Base-by-base conservation (phyloP, 2,797 vertebrate genomes). In the Hyperoplus immaculatus region DNA sequence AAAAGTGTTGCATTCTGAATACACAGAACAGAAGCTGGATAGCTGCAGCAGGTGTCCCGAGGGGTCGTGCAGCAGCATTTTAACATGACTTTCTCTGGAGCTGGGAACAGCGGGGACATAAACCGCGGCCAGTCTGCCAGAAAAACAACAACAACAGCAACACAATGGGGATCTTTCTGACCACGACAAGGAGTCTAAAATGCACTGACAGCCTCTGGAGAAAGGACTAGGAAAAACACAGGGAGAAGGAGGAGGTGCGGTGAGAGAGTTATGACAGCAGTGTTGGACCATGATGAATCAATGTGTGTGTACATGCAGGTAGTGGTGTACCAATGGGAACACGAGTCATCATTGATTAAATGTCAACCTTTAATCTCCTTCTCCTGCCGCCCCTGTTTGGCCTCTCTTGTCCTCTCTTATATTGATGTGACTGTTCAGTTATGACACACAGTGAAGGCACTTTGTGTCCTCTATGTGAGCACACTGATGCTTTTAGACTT, bases 331-430 rank as follows among this genome's bases (percentile, higher is more conserved):
- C 74, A 85, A 71, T 53, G 85, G 67, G 76, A 80, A 76, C 73
- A 50, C 55, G 54, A 82, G 83, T 92, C 83, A 80, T 78, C 83
- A 84, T 66, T 72, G 85, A 92, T 93, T 82, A 90, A 86, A 89
- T 83, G 88, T 87, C 88, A 89, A 65, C 69, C 85, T 68, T 78
- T 84, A 84, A 21, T 67, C 80, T 73, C 61, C 58, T 64, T 82
- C 86, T 69, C 65, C 67, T 12, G 7, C 66, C 76, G 43, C 43
- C 29, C 4, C 29, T 29, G 13, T 72, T 77, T 69, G 71, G 68
- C 79, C 72, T 79, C 61, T 58, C 59, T 58, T 54, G 50, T 86
- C 72, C 56, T 78, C 62, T 50, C 70, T 58, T 69, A 29, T 77
- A 75, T 76, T 73, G 79, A 88, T 62, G 83, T 36, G 77, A 59